Conservation (phyloP, 2,113 vertebrate genomes). For the Anolis sagrei region DNA sequence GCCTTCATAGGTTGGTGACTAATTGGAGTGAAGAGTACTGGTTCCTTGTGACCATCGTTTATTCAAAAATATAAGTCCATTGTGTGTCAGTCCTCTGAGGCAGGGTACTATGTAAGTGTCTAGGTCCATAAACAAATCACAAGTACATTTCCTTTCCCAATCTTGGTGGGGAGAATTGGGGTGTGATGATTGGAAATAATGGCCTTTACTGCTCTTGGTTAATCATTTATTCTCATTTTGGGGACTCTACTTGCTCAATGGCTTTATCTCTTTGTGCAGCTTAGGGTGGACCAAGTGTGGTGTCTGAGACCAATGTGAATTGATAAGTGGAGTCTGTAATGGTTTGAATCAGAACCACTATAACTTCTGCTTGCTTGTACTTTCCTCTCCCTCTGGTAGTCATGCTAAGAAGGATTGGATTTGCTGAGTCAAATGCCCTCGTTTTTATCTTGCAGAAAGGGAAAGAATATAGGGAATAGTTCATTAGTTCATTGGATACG, state of each 20-base stretch:
- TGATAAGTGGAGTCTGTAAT: background rate
- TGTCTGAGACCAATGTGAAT: background rate
- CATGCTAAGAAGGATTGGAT: background rate
- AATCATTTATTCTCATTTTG: too few species aligned
- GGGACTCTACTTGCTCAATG: background rate
- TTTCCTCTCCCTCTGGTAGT: background rate
- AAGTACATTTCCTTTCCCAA: background rate
- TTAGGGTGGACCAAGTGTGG: background rate
- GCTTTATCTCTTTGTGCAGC: background rate
- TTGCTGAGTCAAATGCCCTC: background rate
- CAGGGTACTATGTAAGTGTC: background rate
- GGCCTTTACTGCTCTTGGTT: background rate
- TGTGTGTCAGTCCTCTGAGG: too few species aligned
- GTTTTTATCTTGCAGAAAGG: background rate
- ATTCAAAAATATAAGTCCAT: background rate
- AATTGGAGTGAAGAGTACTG: background rate
- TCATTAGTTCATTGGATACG: too few species aligned
- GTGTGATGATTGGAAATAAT: background rate
- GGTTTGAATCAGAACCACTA: background rate
- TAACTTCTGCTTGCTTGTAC: background rate
- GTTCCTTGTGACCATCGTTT: background rate
- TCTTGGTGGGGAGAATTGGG: background rate
- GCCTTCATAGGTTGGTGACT: background rate
- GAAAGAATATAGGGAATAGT: too few species aligned
- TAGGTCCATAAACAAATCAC: background rate